Evolutionary conservation across 2,113 vertebrate species (phyloP).

Genomic region (Mastomys natalensis): DNA sequence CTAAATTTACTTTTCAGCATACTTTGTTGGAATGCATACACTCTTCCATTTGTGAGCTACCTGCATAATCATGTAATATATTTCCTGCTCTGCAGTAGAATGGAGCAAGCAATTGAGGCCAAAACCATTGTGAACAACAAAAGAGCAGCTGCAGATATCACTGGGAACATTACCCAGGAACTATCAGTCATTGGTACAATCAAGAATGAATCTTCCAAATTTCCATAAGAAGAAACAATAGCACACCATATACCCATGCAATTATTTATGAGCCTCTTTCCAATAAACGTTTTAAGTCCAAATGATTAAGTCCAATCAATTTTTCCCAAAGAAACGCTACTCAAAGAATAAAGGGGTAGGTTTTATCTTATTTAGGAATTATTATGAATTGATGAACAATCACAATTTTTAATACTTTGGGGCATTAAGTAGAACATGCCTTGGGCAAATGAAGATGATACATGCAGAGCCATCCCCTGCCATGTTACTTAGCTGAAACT

Average conservation of each 20-base stretch:
- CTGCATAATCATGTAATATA: slow-evolving; percentile 7
- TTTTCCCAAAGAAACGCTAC: slow-evolving; percentile 35
- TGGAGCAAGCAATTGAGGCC: slow-evolving; percentile 59
- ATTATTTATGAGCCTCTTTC: slow-evolving; percentile 27
- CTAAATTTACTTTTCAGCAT: slow-evolving; percentile 46
- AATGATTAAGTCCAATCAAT: neutral
- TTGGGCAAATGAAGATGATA: slow-evolving; percentile 31
- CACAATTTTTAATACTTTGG: slow-evolving; percentile 39
- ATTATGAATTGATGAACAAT: slow-evolving; percentile 65
- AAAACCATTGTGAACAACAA: slow-evolving; percentile 55
- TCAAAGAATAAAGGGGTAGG: neutral
- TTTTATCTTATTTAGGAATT: slow-evolving; percentile 52
- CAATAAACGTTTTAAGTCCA: slow-evolving; percentile 55
- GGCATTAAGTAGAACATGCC: slow-evolving; percentile 44
- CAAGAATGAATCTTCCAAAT: slow-evolving; percentile 60
- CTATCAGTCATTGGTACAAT: slow-evolving; percentile 51
- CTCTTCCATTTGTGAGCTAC: slow-evolving; percentile 68
- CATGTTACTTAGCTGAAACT: slow-evolving; percentile 37
- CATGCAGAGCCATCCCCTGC: neutral
- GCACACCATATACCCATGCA: neutral
- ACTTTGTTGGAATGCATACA: neutral
- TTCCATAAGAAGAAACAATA: slow-evolving; percentile 42
- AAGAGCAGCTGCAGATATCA: slow-evolving; percentile 51
- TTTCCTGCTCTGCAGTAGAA: slow-evolving; percentile 58
- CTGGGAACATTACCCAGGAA: slow-evolving; percentile 22